Percentiles rank a stretch among this genome's conserved stretches.
Evolutionary conservation across 92 coral and sea anemone species (phyloP).

Genomic region (Porites lobata): DNA sequence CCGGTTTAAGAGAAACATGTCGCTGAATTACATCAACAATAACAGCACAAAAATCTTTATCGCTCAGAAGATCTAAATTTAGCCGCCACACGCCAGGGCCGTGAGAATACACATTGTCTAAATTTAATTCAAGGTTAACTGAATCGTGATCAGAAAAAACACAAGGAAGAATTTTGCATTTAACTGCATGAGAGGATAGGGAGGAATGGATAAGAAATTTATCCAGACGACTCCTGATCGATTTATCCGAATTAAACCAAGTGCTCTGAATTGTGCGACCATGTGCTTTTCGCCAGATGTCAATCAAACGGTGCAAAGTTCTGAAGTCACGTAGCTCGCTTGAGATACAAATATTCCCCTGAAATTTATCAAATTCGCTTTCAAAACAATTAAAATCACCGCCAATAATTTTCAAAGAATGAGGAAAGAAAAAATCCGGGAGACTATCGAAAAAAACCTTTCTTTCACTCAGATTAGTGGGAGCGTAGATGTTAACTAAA

Average conservation of each 20-base stretch:
- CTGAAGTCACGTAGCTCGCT: not conserved
- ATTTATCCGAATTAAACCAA: slow-evolving; percentile 11
- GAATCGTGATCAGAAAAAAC: not conserved
- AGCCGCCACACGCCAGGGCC: slow-evolving; percentile 18
- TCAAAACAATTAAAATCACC: slow-evolving; percentile 22
- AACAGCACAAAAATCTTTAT: not conserved
- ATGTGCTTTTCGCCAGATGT: not conserved
- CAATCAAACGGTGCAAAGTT: not conserved
- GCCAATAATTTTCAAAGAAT: not conserved
- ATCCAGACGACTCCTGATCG: slow-evolving; percentile 7
- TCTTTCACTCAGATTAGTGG: not conserved
- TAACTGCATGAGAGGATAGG: not conserved
- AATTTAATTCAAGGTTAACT: not conserved
- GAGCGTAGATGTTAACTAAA: slow-evolving; percentile 21
- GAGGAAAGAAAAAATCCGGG: not conserved
- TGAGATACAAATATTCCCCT: not conserved
- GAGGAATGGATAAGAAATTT: not conserved
- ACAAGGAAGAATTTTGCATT: not conserved
- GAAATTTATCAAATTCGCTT: not conserved
- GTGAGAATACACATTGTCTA: not conserved
- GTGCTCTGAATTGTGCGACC: not conserved
- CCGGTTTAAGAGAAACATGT: not conserved
- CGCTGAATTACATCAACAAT: not conserved
- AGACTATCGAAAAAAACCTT: not conserved
- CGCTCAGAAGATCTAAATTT: not conserved